Evolutionary conservation across 2,797 vertebrate species (phyloP).

Genomic region (Enteromius mattozi): DNA sequence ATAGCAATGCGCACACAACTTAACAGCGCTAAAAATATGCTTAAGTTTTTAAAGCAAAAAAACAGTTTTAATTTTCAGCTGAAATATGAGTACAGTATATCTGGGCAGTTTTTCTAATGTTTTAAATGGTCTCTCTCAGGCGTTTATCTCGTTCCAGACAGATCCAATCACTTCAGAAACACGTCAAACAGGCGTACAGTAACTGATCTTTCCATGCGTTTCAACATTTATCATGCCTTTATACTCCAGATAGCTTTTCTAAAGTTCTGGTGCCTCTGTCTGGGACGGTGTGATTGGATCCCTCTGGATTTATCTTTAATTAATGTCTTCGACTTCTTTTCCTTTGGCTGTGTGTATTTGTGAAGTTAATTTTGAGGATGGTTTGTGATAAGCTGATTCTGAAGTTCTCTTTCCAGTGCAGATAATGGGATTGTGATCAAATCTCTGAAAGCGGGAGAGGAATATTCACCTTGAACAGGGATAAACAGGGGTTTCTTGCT

Average conservation of each 20-base stretch:
- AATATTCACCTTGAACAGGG: slow-evolving; percentile 6
- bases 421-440: neutral
- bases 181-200: neutral
- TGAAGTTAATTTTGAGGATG: neutral
- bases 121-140: neutral
- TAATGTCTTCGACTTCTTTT: neutral
- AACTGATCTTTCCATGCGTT: neutral
- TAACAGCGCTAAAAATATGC: neutral
- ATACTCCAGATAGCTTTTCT: neutral
- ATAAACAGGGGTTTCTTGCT: neutral
- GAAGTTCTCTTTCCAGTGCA: neutral
- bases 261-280: neutral
- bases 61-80: neutral
- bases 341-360: neutral
- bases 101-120: neutral
- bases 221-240: neutral
- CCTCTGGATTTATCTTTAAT: neutral
- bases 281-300: neutral
- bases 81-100: neutral
- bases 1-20: neutral
- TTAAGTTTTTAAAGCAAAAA: neutral
- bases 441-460: neutral
- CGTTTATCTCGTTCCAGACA: neutral
- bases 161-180: neutral
- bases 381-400: neutral